Conservation (phyloP, 2,113 vertebrate genomes). For the Plotosus lineatus region DNA sequence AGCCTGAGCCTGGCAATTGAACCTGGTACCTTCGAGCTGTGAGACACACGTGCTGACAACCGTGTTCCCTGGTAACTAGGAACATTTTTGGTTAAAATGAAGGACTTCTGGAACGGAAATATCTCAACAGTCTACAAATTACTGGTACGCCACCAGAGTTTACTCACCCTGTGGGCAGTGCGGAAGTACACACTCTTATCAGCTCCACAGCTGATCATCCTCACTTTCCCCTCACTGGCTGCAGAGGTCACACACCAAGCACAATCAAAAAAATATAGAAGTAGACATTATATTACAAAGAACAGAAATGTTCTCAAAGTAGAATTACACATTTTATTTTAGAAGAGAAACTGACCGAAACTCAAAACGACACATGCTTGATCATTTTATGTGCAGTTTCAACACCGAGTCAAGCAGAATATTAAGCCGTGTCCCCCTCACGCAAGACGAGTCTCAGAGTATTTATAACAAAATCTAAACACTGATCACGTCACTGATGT, state of each 20-base stretch:
- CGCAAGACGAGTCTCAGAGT: neutral
- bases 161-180: constrained; percentile 68
- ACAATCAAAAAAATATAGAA: neutral
- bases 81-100: neutral
- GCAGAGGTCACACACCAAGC: constrained; percentile 16
- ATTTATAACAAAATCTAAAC: neutral
- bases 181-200: constrained; percentile 74
- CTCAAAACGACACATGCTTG: neutral
- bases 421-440: neutral
- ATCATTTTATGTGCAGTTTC: neutral
- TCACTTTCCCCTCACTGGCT: constrained; percentile 69
- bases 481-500: neutral
- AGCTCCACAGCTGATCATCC: constrained; percentile 73
- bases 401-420: neutral
- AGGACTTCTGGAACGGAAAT: neutral
- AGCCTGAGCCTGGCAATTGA: too few species aligned
- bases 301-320: neutral
- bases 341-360: neutral
- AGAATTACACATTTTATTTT: neutral
- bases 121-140: neutral
- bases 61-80: neutral
- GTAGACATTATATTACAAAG: neutral
- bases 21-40: too few species aligned
- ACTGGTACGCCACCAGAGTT: neutral
- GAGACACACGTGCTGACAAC: too few species aligned